phyloP scores from a whole-genome alignment of 2,113 vertebrate genomes.

The Leuciscus idus region DNA sequence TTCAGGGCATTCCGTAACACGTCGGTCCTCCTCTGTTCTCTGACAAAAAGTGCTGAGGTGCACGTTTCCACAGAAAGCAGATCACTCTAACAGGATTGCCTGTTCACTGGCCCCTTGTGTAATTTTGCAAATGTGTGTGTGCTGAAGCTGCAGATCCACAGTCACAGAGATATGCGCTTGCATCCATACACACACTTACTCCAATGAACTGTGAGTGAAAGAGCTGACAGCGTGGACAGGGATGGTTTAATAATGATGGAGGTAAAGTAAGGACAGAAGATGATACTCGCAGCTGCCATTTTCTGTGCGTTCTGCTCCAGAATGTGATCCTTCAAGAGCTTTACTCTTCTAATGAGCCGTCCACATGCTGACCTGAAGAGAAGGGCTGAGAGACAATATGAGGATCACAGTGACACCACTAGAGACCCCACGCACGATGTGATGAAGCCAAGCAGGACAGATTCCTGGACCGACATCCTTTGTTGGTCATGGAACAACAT shows the following conservation, averaged over 20 bases:
- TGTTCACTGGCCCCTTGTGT: constrained; percentile 48
- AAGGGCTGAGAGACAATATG: neutral
- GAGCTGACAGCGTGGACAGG: constrained; percentile 9
- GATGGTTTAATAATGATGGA: constrained; percentile 29
- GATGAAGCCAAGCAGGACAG: constrained; percentile 18
- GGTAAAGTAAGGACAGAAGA: constrained; percentile 34
- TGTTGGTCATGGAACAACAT: neutral
- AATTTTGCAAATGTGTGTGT: constrained; percentile 46
- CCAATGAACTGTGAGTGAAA: constrained; percentile 21
- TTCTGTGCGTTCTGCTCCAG: constrained; percentile 9
- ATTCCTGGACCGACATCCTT: neutral
- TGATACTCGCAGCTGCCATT: constrained; percentile 11
- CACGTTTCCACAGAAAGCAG: constrained; percentile 44
- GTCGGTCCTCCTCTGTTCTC: neutral
- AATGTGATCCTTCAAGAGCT: neutral
- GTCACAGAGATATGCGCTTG: neutral
- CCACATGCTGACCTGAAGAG: constrained; percentile 7
- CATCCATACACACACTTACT: neutral
- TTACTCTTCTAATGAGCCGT: constrained; percentile 17
- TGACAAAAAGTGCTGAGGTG: constrained; percentile 52
- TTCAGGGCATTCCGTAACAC: constrained; percentile 15
- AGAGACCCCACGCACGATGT: neutral
- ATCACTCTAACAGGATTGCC: constrained; percentile 55
- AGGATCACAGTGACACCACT: constrained; percentile 25
- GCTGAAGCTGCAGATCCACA: neutral